Percentiles rank a stretch among this genome's conserved stretches.
Conservation (phyloP, 2,888 invertebrate genomes). For the Agrenia bidenticulata region DNA sequence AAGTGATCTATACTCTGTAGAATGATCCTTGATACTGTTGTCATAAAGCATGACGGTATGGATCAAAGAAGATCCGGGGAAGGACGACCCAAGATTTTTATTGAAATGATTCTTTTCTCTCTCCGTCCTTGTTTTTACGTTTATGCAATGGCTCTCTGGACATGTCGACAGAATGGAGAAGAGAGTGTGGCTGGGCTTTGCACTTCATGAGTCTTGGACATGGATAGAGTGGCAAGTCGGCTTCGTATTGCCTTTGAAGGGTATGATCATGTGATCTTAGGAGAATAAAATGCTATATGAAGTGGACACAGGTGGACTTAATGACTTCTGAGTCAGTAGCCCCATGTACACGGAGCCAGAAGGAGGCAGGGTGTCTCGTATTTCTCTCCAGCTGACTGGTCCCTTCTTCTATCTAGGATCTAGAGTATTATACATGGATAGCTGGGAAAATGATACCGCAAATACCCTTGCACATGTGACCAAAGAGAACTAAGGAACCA, state of each 20-base stretch:
- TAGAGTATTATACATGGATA: slow-evolving; percentile 36
- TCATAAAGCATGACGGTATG: slow-evolving; percentile 35
- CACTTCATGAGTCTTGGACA: slow-evolving; percentile 5
- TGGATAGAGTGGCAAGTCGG: slow-evolving; percentile 6
- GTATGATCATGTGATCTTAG: slow-evolving; percentile 20
- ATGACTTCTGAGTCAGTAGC: slow-evolving; percentile 42
- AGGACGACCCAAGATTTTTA: slow-evolving; percentile 24
- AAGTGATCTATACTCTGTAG: too few relatives aligned
- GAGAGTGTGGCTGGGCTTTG: neutral
- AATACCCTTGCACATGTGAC: slow-evolving; percentile 43
- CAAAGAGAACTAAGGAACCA: slow-evolving; percentile 40
- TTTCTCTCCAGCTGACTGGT: slow-evolving; percentile 24
- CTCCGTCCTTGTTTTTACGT: neutral
- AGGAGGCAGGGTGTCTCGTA: slow-evolving; percentile 20
- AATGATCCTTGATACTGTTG: slow-evolving; percentile 23
- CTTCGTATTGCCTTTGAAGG: slow-evolving; percentile 7
- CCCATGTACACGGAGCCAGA: slow-evolving; percentile 43
- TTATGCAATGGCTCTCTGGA: slow-evolving; percentile 2
- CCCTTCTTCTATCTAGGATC: slow-evolving; percentile 21
- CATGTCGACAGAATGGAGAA: slow-evolving; percentile 2
- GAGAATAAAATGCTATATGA: slow-evolving; percentile 20
- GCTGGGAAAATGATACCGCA: slow-evolving; percentile 44
- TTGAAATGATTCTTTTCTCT: slow-evolving; percentile 20
- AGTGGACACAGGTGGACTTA: slow-evolving; percentile 53
- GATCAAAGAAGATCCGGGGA: slow-evolving; percentile 11